Conservation (phyloP, 2,797 vertebrate species). For the Kryptopterus vitreolus region DNA sequence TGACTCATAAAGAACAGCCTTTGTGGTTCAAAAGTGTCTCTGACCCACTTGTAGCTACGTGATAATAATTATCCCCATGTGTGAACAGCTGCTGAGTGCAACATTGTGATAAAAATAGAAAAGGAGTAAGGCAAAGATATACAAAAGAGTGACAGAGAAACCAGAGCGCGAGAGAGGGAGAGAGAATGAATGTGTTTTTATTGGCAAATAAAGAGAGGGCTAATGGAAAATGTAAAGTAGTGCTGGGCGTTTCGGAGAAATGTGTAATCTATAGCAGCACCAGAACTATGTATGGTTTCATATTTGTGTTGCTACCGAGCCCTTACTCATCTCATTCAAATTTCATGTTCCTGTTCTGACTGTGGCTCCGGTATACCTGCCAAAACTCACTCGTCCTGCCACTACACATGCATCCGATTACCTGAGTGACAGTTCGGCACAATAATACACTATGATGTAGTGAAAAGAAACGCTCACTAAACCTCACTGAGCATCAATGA, state of each 20-base stretch:
- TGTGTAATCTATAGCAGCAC: constrained; percentile 14
- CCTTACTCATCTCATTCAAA: constrained; percentile 32
- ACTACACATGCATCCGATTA: constrained; percentile 12
- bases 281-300: constrained; percentile 15
- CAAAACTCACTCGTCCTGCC: constrained; percentile 4
- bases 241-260: background rate
- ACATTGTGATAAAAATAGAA: constrained; percentile 11
- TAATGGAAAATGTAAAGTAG: background rate
- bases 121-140: background rate
- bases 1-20: background rate
- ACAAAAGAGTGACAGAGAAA: background rate
- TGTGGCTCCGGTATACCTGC: constrained; percentile 11
- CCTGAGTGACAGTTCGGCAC: constrained; percentile 5
- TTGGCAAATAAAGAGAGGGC: background rate
- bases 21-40: constrained; percentile 21
- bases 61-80: constrained; percentile 10
- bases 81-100: background rate
- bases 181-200: constrained; percentile 1
- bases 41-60: background rate
- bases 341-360: constrained; percentile 31
- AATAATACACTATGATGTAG: constrained; percentile 20
- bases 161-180: too few relatives aligned
- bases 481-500: too few relatives aligned
- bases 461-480: too few relatives aligned
- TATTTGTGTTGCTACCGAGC: constrained; percentile 17